A percentile compares a stretch with the other conserved stretches of the same genome.
Conservation (phyloP, 2,888 invertebrate species). For the Philereme transversata region DNA sequence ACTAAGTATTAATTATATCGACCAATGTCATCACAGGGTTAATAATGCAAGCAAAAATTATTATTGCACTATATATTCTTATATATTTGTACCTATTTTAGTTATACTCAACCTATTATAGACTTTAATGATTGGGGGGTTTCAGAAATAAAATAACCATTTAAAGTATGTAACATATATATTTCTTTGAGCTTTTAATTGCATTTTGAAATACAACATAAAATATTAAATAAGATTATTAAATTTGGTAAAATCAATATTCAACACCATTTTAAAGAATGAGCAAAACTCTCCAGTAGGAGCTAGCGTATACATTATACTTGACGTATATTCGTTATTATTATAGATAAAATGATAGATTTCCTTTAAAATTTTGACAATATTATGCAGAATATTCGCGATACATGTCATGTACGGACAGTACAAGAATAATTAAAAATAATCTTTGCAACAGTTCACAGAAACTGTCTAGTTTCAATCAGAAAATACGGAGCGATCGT, state of each 20-base stretch:
- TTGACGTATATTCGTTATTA: slow-evolving; percentile 85
- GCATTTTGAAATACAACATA: slow-evolving; percentile 93
- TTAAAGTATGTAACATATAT: slow-evolving; percentile 91
- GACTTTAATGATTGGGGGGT: slow-evolving; percentile 15
- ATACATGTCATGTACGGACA: slow-evolving; percentile 35
- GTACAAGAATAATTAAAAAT: slow-evolving; percentile 41
- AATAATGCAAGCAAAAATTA: too few relatives aligned
- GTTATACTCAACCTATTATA: too few relatives aligned
- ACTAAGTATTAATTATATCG: too few relatives aligned
- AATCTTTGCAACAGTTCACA: slow-evolving; percentile 35
- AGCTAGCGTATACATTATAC: slow-evolving; percentile 91
- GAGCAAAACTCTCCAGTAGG: slow-evolving; percentile 86
- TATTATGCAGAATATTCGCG: slow-evolving; percentile 57
- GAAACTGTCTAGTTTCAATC: slow-evolving; percentile 6
- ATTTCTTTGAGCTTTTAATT: slow-evolving; percentile 94
- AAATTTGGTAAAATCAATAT: slow-evolving; percentile 90
- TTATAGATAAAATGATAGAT: slow-evolving; percentile 86
- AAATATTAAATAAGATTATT: slow-evolving; percentile 92
- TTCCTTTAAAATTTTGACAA: slow-evolving; percentile 61
- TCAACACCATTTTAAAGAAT: slow-evolving; percentile 83
- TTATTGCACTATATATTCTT: too few relatives aligned
- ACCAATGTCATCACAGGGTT: too few relatives aligned
- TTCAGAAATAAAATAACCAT: slow-evolving; percentile 68
- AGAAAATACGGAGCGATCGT: slow-evolving; percentile 19
- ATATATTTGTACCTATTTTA: too few relatives aligned